Percentiles rank a stretch among this genome's conserved stretches.
phyloP scores from a whole-genome alignment of 1,140 invertebrate genomes.

The Cydia fagiglandana region DNA sequence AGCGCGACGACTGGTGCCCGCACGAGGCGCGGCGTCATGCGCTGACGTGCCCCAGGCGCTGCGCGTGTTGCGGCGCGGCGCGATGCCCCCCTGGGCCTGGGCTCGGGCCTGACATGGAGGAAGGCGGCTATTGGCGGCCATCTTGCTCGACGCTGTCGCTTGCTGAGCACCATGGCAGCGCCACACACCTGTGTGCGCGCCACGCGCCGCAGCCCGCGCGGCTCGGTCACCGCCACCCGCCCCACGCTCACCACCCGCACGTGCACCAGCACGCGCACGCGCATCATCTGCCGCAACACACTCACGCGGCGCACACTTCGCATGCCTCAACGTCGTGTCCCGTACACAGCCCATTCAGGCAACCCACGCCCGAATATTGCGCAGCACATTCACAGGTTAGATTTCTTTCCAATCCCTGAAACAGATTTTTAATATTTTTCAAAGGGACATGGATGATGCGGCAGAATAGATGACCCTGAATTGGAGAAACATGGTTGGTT shows the following conservation, averaged over 20 bases:
- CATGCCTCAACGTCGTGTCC: constrained; percentile 55
- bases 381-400: constrained; percentile 73
- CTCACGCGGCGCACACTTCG: constrained; percentile 51
- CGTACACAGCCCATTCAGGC: constrained; percentile 73
- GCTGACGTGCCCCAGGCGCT: constrained; percentile 73
- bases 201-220: constrained; percentile 59
- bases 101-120: constrained; percentile 66
- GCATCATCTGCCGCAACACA: constrained; percentile 54
- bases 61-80: constrained; percentile 74
- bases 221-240: constrained; percentile 54
- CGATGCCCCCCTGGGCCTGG: constrained; percentile 60
- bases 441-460: constrained; percentile 19
- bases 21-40: constrained; percentile 75
- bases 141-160: constrained; percentile 73
- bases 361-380: constrained; percentile 72
- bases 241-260: constrained; percentile 39
- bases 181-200: constrained; percentile 65
- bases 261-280: constrained; percentile 55
- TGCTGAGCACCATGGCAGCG: constrained; percentile 70
- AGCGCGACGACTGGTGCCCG: constrained; percentile 75
- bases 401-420: constrained; percentile 32
- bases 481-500: constrained; percentile 31
- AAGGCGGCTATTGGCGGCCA: constrained; percentile 72
- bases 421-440: constrained; percentile 3
- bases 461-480: constrained; percentile 29